Evolutionary conservation across 2,797 vertebrate species (phyloP), one percentile per base, ranked within the genome.

Genomic region (Simalia tracyae): DNA sequence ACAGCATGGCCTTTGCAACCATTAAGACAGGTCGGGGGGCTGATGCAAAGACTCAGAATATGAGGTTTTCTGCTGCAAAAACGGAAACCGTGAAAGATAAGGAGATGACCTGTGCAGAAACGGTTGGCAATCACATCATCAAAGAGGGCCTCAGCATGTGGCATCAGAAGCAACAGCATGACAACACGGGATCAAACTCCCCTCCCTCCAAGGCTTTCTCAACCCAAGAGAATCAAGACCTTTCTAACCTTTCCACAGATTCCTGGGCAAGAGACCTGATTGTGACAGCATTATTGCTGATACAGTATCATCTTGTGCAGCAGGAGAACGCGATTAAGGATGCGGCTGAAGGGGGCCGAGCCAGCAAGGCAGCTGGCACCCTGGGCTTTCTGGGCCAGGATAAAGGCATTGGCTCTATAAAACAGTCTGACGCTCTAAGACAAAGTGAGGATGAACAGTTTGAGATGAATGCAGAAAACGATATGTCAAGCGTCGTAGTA

Each of bases 251-350:
- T 1, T 93, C 93, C 26, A 42, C 95, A 85, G 93, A 97, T 90
- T 95, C 94, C 11, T 94, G 94, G 95, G 91, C 96, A 64, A 96
- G 95, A 84, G 96, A 97, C 46, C 93, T 97, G 90, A 94, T 94
- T 31, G 91, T 96, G 0, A 91, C 95, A 31, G 93, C 92, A 14
- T 93, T 96, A 11, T 84, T 97, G 91, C 60, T 95, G 12, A 93
- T 91, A 88, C 93, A 96, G 10, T 96, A 96, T 76, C 94, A 96
- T 64, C 91, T 97, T 42, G 95, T 94, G 19, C 96, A 94, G 61
- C 90, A 94, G 76, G 96, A 95, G 64, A 94, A 91, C 8, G 56
- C 12, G 57, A 68, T 63, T 46, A 93, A 94, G 87, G 91, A 93
- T 50, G 7, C 0, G 63, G 31, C 31, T 85, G 88, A 90, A 90